These are phyloP conservation scores for Caenorhabditis imperialis DNA, from an alignment of 2,888 invertebrate genomes.

Conservation along the genomic window DNA sequence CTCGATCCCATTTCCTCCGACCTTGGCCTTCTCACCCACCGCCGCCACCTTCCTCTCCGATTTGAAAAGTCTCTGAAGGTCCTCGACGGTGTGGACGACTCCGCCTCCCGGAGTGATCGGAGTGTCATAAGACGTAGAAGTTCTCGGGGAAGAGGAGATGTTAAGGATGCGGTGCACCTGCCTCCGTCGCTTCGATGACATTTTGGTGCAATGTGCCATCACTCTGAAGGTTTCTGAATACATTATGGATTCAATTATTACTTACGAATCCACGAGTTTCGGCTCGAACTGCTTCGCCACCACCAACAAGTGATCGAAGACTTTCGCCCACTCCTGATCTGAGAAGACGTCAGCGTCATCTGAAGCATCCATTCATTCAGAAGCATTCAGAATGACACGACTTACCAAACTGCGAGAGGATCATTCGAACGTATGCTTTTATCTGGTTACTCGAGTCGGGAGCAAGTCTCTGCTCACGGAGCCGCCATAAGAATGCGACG, in stretches of 20 bases:
- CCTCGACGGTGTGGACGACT: slow-evolving; percentile 34
- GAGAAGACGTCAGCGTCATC: slow-evolving; percentile 24
- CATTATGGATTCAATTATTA: too few species aligned
- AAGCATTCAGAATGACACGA: background rate
- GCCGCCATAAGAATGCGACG: slow-evolving; percentile 25
- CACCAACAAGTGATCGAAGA: slow-evolving; percentile 29
- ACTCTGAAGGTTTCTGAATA: slow-evolving; percentile 26
- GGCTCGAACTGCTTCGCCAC: slow-evolving; percentile 27
- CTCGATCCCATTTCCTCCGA: background rate
- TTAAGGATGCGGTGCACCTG: slow-evolving; percentile 36
- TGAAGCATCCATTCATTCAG: slow-evolving; percentile 9
- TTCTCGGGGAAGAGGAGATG: slow-evolving; percentile 11
- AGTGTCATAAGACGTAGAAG: background rate
- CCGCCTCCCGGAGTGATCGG: background rate
- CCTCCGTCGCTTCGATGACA: slow-evolving; percentile 31
- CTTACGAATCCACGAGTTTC: slow-evolving; percentile 29
- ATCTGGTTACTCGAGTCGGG: slow-evolving; percentile 16
- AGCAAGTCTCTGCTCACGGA: slow-evolving; percentile 3
- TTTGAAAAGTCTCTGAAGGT: slow-evolving; percentile 39
- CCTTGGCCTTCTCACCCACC: background rate
- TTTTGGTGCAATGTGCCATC: slow-evolving; percentile 21
- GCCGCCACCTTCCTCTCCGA: background rate
- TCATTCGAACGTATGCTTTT: slow-evolving; percentile 16
- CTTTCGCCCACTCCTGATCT: slow-evolving; percentile 14
- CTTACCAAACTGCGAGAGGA: slow-evolving; percentile 29